Evolutionary conservation across 2,797 vertebrate genomes (phyloP).

Genomic region (Pantherophis vulpinus): DNA sequence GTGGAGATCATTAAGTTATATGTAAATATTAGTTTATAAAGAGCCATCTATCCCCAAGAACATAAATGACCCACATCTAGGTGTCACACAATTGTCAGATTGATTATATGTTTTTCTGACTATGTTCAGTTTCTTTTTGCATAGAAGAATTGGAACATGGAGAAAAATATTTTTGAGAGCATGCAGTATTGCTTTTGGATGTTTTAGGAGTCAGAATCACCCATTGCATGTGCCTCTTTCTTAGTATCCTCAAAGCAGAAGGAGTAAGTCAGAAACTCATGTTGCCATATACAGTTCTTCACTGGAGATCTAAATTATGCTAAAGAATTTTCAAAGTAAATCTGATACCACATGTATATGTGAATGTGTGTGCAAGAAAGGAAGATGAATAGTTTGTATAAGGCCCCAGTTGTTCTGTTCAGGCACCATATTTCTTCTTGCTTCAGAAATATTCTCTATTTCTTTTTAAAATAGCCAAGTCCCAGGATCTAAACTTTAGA

Average conservation of each 20-base stretch:
- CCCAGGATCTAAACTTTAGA: neutral
- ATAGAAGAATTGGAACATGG: neutral
- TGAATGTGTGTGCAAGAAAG: neutral
- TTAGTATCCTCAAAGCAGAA: neutral
- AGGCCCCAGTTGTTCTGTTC: neutral
- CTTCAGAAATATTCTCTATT: neutral
- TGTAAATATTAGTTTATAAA: neutral
- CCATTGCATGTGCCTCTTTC: neutral
- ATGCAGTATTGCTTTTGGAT: neutral
- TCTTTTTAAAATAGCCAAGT: neutral
- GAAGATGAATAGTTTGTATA: neutral
- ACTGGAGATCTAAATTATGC: neutral
- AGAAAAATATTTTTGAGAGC: neutral
- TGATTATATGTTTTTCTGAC: neutral
- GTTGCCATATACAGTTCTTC: neutral
- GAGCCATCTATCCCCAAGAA: neutral
- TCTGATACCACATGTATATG: neutral
- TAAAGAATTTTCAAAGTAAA: neutral
- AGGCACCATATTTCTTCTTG: neutral
- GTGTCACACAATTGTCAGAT: neutral
- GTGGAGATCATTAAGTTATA: slow-evolving; percentile 38
- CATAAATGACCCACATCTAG: neutral
- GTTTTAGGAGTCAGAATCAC: neutral
- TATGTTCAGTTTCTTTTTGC: neutral
- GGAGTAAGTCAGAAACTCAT: neutral